phyloP scores from a whole-genome alignment of 2,797 vertebrate genomes.

The Carapus acus region DNA sequence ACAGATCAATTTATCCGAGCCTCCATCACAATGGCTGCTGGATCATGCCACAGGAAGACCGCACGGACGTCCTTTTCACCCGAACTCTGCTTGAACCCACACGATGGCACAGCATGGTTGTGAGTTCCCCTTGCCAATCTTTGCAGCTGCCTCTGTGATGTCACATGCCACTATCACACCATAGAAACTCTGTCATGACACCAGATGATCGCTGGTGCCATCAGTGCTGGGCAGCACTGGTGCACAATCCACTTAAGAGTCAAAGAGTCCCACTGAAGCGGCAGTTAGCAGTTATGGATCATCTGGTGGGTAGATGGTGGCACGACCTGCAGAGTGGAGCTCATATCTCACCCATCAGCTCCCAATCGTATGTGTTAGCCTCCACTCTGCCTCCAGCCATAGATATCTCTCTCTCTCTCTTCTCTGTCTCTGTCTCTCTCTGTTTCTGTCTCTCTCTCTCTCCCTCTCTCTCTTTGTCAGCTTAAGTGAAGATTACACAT shows the following conservation, averaged over 20 bases:
- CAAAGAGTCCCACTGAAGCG: constrained; percentile 14
- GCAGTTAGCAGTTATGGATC: constrained; percentile 37
- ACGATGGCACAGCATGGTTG: too few species aligned
- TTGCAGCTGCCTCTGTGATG: constrained; percentile 6
- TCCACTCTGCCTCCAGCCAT: constrained; percentile 27
- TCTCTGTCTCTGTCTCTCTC: constrained; percentile 16
- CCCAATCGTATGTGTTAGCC: constrained; percentile 34
- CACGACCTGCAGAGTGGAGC: constrained; percentile 33
- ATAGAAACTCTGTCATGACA: constrained; percentile 22
- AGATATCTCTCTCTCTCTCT: constrained; percentile 37
- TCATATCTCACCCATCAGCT: constrained; percentile 19
- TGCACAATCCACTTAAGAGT: constrained; percentile 24
- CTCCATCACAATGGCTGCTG: too few species aligned
- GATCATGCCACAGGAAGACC: too few species aligned
- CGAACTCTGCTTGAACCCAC: too few species aligned
- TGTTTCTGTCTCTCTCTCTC: too few species aligned
- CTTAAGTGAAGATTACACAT: too few species aligned
- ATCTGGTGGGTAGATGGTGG: constrained; percentile 24
- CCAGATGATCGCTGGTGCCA: constrained; percentile 14
- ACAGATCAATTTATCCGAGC: not conserved
- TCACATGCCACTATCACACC: too few species aligned
- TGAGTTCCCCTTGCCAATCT: too few species aligned
- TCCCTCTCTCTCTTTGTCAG: constrained; percentile 24
- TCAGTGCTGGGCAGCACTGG: constrained; percentile 8
- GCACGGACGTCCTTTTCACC: too few species aligned